Evolutionary conservation across 2,888 invertebrate genomes (phyloP), one percentile per base, ranked within the genome.

Genomic region (Stegana nigrithorax): DNA sequence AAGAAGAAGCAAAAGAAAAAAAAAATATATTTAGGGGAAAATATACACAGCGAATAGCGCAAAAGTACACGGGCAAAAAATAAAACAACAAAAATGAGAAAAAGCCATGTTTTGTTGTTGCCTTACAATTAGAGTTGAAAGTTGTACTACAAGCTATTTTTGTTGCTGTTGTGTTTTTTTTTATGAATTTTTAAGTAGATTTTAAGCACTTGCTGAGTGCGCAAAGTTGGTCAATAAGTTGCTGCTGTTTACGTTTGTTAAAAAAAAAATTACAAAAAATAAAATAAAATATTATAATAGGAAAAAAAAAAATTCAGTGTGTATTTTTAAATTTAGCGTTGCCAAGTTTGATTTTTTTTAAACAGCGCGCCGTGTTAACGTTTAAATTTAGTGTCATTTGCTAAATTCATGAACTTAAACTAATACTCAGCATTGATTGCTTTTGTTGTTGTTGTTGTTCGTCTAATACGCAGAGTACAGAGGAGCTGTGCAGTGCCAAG

Each of bases 61-160:
- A n/a, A n/a, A n/a, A n/a, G n/a, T n/a, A n/a, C n/a, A n/a, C n/a
- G n/a, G n/a, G n/a, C n/a, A n/a, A n/a, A n/a, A n/a, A n/a, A 8
- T n/a, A 14, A 44, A 21, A 47, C 12, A 47, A 21, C n/a, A 44
- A 44, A 23, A 47, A 12, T 25, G 10, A 29, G 17, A 53, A 27
- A 12, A 27, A 7, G 12, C 10, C 26, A 25, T 50, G 32, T 50
- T 50, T 50, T 6, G 10, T 5, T 53, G 17, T 53, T 53, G 27
- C 27, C 29, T 27, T 29, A 17, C 51, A 53, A 53, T 53, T 53
- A 29, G 29, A 53, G 51, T 53, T 53, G 27, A 10, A 53, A 53
- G 29, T 53, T 53, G 21, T 27, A 8, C 8, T 29, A 17, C n/a
- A 29, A 53, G 8, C 29, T 19, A 8, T 45, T 45, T 14, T 21